Conservation (phyloP, 2,113 vertebrate species). For the Rhombomys opimus region DNA sequence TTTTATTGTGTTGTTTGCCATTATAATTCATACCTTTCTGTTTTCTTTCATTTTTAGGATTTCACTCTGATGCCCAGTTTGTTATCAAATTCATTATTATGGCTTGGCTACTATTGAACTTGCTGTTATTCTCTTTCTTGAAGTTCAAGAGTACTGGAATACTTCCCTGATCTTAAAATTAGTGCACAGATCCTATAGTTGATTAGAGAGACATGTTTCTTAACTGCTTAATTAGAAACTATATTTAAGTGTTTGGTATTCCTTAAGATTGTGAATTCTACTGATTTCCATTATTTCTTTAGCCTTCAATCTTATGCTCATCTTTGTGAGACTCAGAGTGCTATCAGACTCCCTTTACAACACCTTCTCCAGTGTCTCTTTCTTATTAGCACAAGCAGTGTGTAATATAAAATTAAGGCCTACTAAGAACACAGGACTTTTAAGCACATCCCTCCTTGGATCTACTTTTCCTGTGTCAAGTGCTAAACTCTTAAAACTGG, state of each 20-base stretch:
- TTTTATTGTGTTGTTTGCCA: neutral
- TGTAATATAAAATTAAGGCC: neutral
- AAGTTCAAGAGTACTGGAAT: neutral
- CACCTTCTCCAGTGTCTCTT: neutral
- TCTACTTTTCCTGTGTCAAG: constrained; percentile 35
- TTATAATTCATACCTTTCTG: neutral
- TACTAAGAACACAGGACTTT: neutral
- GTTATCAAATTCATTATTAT: neutral
- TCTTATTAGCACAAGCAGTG: neutral
- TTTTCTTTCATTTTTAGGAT: neutral
- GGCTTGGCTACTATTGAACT: neutral
- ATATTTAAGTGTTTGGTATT: neutral
- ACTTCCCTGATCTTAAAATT: neutral
- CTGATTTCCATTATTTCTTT: neutral
- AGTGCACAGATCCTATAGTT: neutral
- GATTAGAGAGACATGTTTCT: neutral
- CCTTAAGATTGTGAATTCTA: neutral
- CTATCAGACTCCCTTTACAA: neutral
- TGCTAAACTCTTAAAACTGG: neutral
- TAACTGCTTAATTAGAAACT: neutral
- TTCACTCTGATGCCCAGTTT: neutral
- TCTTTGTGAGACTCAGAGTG: neutral
- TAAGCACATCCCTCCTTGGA: neutral
- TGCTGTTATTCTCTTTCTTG: neutral
- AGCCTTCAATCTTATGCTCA: neutral